A percentile compares a stretch with the other conserved stretches of the same genome.
Conservation (phyloP, 2,888 invertebrate genomes). For the Cheilosia vernalis region DNA sequence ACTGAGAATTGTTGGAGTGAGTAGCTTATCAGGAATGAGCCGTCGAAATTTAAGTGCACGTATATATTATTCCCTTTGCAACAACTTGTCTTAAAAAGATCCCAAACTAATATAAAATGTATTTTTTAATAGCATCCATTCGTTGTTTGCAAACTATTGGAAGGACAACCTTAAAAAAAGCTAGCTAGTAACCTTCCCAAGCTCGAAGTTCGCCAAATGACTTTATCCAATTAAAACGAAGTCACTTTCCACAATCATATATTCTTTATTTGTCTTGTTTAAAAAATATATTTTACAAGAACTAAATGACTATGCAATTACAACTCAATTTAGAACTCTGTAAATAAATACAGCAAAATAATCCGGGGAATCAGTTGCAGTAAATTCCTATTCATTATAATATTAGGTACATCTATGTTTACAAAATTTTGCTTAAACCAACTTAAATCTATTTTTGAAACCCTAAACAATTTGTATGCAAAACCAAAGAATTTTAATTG, state of each 20-base stretch:
- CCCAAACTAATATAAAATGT: too few relatives aligned
- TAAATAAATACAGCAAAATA: conserved; percentile 39
- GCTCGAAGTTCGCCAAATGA: too few relatives aligned
- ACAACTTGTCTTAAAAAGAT: too few relatives aligned
- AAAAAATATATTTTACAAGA: conserved; percentile 45
- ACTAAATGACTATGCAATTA: conserved; percentile 30
- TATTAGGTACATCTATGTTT: conserved; percentile 30
- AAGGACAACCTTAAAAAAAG: too few relatives aligned
- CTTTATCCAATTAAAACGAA: neutral
- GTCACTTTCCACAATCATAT: conserved; percentile 42
- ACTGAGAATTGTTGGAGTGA: too few relatives aligned
- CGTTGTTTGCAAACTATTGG: too few relatives aligned
- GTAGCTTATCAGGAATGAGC: too few relatives aligned
- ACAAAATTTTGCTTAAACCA: conserved; percentile 49
- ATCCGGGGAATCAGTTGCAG: conserved; percentile 31
- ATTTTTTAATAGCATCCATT: too few relatives aligned
- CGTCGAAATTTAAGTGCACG: too few relatives aligned
- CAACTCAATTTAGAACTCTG: neutral
- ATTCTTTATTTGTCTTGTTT: conserved; percentile 56
- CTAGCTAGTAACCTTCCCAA: too few relatives aligned
- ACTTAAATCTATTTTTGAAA: conserved; percentile 51
- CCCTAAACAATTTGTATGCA: conserved; percentile 44
- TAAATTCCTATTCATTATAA: conserved; percentile 12
- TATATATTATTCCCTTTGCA: too few relatives aligned
- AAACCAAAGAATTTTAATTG: neutral